Evolutionary conservation across 2,113 vertebrate genomes (phyloP), one percentile per base, ranked within the genome.

Genomic region (Strigops habroptila): DNA sequence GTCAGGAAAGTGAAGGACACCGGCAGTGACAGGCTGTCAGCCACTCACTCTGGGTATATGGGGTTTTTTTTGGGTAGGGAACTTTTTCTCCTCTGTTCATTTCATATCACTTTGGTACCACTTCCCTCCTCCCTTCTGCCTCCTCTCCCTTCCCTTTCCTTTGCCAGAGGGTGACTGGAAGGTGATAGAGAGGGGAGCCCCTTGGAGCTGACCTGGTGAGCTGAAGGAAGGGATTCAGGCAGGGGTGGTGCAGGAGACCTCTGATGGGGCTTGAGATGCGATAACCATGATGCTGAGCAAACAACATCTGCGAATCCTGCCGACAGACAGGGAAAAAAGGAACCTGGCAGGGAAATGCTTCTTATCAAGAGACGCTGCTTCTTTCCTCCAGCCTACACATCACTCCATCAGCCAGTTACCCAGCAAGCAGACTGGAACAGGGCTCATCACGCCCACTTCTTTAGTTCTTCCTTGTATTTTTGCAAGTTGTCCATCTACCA

Each of bases 21-120:
- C 7, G 28, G 88, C 97, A 97, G 97, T 98, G 98, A 98, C 97
- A 96, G 97, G 92, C 96, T 97, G 95, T 97, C 96, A 97, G 94
- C 70, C 62, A 1, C 55, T 92, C 78, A 5, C 76, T 73, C 60
- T 84, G 70, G 0, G 2, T 41, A 63, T 3, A 1, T 33, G 33
- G 57, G 14, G 39, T 8, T 8, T 62, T 94, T 80, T 90, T 79
- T 70, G 82, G 86, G 92, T 77, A 86, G 74, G 27, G 92, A 91
- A 86, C 84, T 84, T 92, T 85, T 76, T 51, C 73, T 91, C 78
- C 52, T 73, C 64, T 51, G 16, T 67, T 96, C 86, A 53, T 88
- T 94, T 93, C 49, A 65, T 73, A 90, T n/a, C 41, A 19, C 79
- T 93, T 94, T 3, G 0, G 49, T 86, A 33, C 0, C 0, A 12